Evolutionary conservation across 2,797 vertebrate genomes (phyloP).

Genomic region (Balearica regulorum): DNA sequence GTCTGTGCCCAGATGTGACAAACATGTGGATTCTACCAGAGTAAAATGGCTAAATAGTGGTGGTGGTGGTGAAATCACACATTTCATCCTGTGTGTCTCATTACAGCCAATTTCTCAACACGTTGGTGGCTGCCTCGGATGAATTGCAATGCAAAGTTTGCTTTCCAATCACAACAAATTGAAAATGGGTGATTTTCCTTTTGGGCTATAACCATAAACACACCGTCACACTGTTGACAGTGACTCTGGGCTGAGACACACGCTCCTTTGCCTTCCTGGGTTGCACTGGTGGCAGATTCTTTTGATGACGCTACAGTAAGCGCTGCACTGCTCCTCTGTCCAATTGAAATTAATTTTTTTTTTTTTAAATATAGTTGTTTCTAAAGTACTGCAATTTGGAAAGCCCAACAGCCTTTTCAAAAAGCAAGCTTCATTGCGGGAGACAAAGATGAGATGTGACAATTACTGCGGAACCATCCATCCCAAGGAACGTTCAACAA

Average conservation of each 20-base stretch:
- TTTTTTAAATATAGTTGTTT: neutral
- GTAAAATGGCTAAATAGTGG: neutral
- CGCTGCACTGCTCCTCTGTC: neutral
- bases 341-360: neutral
- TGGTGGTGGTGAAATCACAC: no score
- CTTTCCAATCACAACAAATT: neutral
- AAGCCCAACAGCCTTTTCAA: neutral
- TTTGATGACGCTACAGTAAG: neutral
- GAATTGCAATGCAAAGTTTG: neutral
- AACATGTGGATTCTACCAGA: neutral
- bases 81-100: neutral
- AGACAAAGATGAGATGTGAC: slow-evolving; percentile 53
- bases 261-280: neutral
- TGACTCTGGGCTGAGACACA: neutral
- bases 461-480: slow-evolving; percentile 10
- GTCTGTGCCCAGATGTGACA: neutral
- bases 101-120: neutral
- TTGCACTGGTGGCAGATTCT: neutral
- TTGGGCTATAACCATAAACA: neutral
- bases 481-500: neutral
- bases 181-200: neutral
- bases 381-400: neutral
- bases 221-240: neutral
- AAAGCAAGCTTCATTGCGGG: neutral
- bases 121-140: neutral